These are phyloP conservation scores for Neocrepidodera transversa DNA, from an alignment of 2,888 invertebrate species.

Conservation along the genomic window DNA sequence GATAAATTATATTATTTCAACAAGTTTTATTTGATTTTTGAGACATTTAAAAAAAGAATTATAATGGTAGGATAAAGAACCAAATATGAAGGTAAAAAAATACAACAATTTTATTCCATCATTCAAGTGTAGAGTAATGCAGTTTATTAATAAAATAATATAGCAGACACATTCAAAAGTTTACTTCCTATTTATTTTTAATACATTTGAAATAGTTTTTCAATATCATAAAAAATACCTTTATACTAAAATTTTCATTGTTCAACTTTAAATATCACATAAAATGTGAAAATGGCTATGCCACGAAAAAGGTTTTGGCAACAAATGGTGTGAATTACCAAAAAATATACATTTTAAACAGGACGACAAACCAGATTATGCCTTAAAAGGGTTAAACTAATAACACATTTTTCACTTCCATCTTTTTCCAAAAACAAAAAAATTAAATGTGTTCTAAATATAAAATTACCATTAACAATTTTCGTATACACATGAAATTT, in stretches of 20 bases:
- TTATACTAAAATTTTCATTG: conserved; percentile 38
- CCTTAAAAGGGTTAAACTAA: too few relatives aligned
- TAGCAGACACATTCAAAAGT: conserved; percentile 24
- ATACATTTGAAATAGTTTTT: conserved; percentile 25
- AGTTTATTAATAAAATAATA: conserved; percentile 28
- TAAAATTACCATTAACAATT: too few relatives aligned
- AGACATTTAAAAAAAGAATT: too few relatives aligned
- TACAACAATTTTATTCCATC: conserved; percentile 11
- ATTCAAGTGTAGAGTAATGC: conserved; percentile 26
- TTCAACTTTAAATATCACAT: conserved; percentile 45
- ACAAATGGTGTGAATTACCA: conserved; percentile 28
- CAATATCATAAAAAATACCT: conserved; percentile 34
- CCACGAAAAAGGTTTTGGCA: conserved; percentile 31
- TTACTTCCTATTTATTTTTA: conserved; percentile 22
- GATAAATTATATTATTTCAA: too few relatives aligned
- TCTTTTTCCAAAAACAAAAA: too few relatives aligned
- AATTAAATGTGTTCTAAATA: too few relatives aligned
- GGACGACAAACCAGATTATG: too few relatives aligned
- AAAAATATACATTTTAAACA: conserved; percentile 31
- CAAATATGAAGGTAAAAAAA: neutral
- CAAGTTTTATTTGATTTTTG: too few relatives aligned
- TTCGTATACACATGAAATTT: too few relatives aligned
- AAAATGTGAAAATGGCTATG: conserved; percentile 46
- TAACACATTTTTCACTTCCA: too few relatives aligned
- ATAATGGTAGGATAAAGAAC: too few relatives aligned